Conservation (phyloP, 2,888 invertebrate genomes). For the Conus canariensis region DNA sequence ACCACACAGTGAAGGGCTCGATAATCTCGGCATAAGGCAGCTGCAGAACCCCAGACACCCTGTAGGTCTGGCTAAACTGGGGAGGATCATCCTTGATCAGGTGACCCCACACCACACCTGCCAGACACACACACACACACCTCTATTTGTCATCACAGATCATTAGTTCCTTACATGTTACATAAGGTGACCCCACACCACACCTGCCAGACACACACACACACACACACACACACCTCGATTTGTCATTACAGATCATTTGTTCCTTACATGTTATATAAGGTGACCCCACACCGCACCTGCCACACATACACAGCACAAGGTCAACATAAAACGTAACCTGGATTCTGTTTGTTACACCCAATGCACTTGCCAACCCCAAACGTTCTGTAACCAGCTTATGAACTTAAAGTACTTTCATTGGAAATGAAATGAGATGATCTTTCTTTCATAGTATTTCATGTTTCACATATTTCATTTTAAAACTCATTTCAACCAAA, state of each 20-base stretch:
- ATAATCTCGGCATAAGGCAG: constrained; percentile 96
- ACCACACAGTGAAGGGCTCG: constrained; percentile 95
- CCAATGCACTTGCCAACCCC: too few species aligned
- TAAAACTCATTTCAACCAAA: too few species aligned
- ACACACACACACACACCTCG: too few species aligned
- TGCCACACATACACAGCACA: not conserved
- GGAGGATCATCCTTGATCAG: constrained; percentile 53
- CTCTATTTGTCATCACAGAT: not conserved
- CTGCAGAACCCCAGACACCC: constrained; percentile 80
- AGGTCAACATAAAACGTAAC: too few species aligned
- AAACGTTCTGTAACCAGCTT: too few species aligned
- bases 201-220: not conserved
- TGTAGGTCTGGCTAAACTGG: constrained; percentile 62
- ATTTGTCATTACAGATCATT: not conserved
- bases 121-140: not conserved
- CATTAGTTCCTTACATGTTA: not conserved
- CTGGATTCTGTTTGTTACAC: too few species aligned
- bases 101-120: constrained; percentile 4
- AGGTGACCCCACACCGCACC: not conserved
- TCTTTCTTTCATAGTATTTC: too few species aligned
- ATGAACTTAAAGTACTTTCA: too few species aligned
- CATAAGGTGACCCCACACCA: not conserved
- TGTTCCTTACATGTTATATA: not conserved
- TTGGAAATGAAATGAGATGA: too few species aligned
- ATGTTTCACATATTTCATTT: too few species aligned